Percentiles rank a stretch among this genome's conserved stretches.
Conservation (phyloP, 2,797 vertebrate species). For the Bufotes viridis region DNA sequence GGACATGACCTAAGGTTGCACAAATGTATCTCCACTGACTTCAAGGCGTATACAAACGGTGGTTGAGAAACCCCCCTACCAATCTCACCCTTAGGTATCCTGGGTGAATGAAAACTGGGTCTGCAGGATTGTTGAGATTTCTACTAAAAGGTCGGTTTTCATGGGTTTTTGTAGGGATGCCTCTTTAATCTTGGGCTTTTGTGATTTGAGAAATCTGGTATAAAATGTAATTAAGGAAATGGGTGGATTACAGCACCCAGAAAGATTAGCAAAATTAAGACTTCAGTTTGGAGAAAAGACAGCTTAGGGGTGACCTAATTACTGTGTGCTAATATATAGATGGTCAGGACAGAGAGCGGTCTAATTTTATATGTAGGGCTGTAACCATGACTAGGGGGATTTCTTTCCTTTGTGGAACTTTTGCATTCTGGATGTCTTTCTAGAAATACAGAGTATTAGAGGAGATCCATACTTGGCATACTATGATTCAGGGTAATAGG, state of each 20-base stretch:
- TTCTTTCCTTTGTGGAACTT: no score
- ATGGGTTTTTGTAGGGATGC: no score
- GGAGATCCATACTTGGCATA: background rate
- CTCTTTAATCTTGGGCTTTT: no score
- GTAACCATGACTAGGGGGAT: background rate
- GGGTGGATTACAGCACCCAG: background rate
- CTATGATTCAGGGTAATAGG: background rate
- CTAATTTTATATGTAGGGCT: background rate
- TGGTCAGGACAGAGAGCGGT: background rate
- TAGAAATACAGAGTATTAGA: background rate
- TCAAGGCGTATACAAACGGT: no score
- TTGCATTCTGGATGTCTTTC: background rate
- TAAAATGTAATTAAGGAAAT: constrained; percentile 2
- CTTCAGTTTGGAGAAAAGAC: background rate
- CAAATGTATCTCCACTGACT: no score
- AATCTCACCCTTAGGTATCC: no score
- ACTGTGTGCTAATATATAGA: background rate
- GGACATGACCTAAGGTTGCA: no score
- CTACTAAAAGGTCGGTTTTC: no score
- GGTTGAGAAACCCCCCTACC: no score
- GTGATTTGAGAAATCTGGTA: no score
- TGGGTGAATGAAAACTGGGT: no score
- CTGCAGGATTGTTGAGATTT: no score
- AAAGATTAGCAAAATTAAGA: background rate
- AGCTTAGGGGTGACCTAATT: constrained; percentile 4